Evolutionary conservation across 2,113 vertebrate genomes (phyloP).

Genomic region (pig (Sus scrofa)): T2T-Sscrofa CM000824.6:42989501-42990000

Average conservation of each 20-base stretch:
- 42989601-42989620: slow-evolving; percentile 20
- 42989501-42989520: slow-evolving; percentile 77
- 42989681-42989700: neutral
- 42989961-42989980: neutral
- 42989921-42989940: neutral
- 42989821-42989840: neutral
- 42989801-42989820: neutral
- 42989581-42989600: neutral
- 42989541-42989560: slow-evolving; percentile 78
- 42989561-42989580: slow-evolving; percentile 55
- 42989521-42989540: slow-evolving; percentile 78
- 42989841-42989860: neutral
- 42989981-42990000: neutral
- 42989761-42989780: neutral
- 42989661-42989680: neutral
- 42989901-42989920: slow-evolving; percentile 8
- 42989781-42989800: neutral
- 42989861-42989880: too few species aligned
- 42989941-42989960: neutral
- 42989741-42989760: neutral
- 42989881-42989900: slow-evolving; percentile 12
- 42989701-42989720: neutral
- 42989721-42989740: neutral
- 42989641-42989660: neutral
- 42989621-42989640: slow-evolving; percentile 3